Evolutionary conservation across 2,797 vertebrate genomes (phyloP), one percentile per base, ranked within the genome.

Genomic region (Danio choprae): DNA sequence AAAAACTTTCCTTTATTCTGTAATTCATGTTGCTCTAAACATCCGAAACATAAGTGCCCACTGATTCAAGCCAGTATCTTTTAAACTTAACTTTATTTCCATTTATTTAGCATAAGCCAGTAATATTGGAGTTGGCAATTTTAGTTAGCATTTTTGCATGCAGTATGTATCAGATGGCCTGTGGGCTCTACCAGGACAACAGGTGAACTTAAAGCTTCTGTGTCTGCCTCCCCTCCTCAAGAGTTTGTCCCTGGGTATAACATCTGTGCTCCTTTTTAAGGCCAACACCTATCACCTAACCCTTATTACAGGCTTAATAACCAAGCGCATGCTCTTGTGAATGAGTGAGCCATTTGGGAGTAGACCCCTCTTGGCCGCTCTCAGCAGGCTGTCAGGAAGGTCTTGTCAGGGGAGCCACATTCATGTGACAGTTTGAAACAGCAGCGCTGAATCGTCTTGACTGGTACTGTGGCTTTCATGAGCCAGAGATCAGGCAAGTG

Each of bases 361-460:
- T 72, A 55, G 69, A 79, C 77, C 78, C 48, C 81, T 74, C 59
- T 73, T 77, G 74, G 71, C 71, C 62, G 58, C 56, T 81, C 81
- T 60, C 77, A 86, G 80, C 81, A 81, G 81, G 74, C 67, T 79
- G 75, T 81, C 78, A 84, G 83, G 53, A 74, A 64, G 71, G 75
- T 44, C 71, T 84, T 63, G 77, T 79, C 78, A 64, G 74, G 78
- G 82, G 68, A 83, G 75, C 79, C 71, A 84, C 81, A 86, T 86
- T 86, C 67, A 83, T 79, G 78, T 81, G 81, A 81, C 75, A 79
- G 79, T 84, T 83, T 69, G 81, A 84, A 75, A 56, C 53, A 79
- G 74, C 71, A 38, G 40, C 36, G 44, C 80, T 82, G 71, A 87
- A 84, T 84, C 67, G 62, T 46, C 82, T 62, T 87, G 86, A 85